Conservation (phyloP, 2,797 vertebrate species). For the Enteromius radiatus region DNA sequence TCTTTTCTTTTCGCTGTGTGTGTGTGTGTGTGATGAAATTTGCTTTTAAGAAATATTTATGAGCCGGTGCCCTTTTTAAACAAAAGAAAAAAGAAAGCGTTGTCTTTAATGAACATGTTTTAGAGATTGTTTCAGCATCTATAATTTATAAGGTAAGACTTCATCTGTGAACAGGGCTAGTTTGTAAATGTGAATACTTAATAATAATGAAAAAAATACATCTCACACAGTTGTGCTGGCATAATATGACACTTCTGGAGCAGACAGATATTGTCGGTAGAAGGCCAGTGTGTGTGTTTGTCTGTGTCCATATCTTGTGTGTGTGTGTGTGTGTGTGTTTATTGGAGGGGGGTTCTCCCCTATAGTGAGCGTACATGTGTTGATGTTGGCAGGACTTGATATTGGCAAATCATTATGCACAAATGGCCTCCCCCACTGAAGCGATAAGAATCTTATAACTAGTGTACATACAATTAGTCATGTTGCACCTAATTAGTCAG, state of each 20-base stretch:
- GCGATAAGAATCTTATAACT: conserved; percentile 42
- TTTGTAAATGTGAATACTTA: conserved; percentile 69
- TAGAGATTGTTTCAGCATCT: conserved; percentile 79
- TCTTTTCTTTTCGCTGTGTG: conserved; percentile 59
- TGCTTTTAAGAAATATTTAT: conserved; percentile 83
- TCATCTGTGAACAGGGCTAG: conserved; percentile 68
- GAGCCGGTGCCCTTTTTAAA: conserved; percentile 66
- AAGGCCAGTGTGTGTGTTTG: conserved; percentile 42
- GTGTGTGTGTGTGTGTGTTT: conserved; percentile 31
- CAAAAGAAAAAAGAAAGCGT: conserved; percentile 62
- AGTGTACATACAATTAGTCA: conserved; percentile 50
- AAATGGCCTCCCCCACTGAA: conserved; percentile 45
- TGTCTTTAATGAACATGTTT: conserved; percentile 83
- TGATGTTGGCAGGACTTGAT: conserved; percentile 50
- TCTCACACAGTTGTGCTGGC: conserved; percentile 47
- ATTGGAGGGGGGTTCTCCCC: not conserved
- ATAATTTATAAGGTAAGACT: conserved; percentile 77
- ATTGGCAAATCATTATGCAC: conserved; percentile 48
- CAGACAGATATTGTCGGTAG: conserved; percentile 50
- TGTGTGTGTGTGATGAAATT: conserved; percentile 65
- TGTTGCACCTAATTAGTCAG: conserved; percentile 35
- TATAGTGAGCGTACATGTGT: conserved; percentile 24
- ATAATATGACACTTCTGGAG: conserved; percentile 58
- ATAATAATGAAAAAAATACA: conserved; percentile 64
- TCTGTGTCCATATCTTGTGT: conserved; percentile 36